phyloP scores from a whole-genome alignment of 2,888 invertebrate genomes.

The Lasius fuliginosus region DNA sequence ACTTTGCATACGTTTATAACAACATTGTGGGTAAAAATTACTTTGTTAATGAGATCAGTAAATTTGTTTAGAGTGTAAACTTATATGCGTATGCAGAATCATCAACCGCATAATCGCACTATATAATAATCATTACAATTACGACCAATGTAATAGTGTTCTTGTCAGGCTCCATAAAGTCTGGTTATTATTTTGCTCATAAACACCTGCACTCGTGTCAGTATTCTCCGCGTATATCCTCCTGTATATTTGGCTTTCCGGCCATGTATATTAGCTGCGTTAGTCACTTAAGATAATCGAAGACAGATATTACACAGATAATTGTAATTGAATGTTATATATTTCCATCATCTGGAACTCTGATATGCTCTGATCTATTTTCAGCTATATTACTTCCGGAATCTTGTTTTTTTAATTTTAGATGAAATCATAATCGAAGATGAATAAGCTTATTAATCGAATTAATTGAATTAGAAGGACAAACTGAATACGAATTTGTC shows the following conservation, averaged over 20 bases:
- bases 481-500: neutral
- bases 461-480: neutral
- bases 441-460: conserved; percentile 14
- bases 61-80: conserved; percentile 9
- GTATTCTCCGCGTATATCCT: neutral
- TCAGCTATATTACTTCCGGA: neutral
- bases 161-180: conserved; percentile 81
- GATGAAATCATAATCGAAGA: neutral
- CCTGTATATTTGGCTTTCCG: conserved; percentile 26
- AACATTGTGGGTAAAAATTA: conserved; percentile 6
- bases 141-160: conserved; percentile 77
- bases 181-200: conserved; percentile 80
- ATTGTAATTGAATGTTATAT: neutral
- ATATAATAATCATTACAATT: conserved; percentile 80
- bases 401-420: conserved; percentile 13
- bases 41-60: conserved; percentile 13
- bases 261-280: conserved; percentile 17
- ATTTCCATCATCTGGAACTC: neutral
- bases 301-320: neutral
- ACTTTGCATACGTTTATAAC: neutral
- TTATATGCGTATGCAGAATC: conserved; percentile 14
- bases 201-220: conserved; percentile 75
- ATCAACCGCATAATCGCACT: conserved; percentile 67
- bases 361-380: neutral
- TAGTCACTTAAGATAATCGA: conserved; percentile 19